Conservation (phyloP, 2,113 vertebrate species). For the Sinocyclocheilus rhinocerous region DNA sequence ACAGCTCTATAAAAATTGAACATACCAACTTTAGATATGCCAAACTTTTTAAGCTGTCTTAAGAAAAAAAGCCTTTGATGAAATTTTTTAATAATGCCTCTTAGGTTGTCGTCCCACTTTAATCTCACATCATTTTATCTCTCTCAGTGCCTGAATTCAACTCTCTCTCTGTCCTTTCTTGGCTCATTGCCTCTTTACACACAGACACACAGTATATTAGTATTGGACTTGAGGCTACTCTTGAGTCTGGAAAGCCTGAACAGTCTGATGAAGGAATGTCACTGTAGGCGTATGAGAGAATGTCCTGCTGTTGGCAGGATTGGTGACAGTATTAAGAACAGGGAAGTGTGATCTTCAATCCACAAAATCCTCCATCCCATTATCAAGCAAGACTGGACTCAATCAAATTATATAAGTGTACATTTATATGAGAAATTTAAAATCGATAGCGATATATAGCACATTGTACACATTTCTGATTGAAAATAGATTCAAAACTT, state of each 20-base stretch:
- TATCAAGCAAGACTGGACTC: constrained; percentile 40
- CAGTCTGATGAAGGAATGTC: constrained; percentile 36
- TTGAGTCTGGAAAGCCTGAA: constrained; percentile 13
- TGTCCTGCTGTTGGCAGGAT: constrained; percentile 8
- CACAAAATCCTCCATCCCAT: constrained; percentile 28
- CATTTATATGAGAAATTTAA: neutral
- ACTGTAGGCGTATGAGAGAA: constrained; percentile 26
- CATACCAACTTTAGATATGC: too few relatives aligned
- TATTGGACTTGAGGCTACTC: constrained; percentile 19
- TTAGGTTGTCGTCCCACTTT: too few relatives aligned
- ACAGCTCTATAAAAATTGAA: too few relatives aligned
- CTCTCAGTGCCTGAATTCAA: constrained; percentile 39
- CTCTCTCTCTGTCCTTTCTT: constrained; percentile 5
- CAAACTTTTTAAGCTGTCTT: too few relatives aligned
- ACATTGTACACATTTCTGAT: neutral
- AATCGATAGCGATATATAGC: neutral
- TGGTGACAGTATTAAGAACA: neutral
- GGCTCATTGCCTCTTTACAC: constrained; percentile 34
- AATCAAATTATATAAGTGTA: neutral
- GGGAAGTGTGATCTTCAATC: constrained; percentile 18
- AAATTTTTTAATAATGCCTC: too few relatives aligned
- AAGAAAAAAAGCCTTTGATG: too few relatives aligned
- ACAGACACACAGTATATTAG: constrained; percentile 19
- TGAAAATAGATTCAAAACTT: neutral
- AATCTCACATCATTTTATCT: neutral